Percentiles rank a stretch among this genome's conserved stretches.
phyloP scores from a whole-genome alignment of 2,888 invertebrate genomes.

The Epiblema foenella region DNA sequence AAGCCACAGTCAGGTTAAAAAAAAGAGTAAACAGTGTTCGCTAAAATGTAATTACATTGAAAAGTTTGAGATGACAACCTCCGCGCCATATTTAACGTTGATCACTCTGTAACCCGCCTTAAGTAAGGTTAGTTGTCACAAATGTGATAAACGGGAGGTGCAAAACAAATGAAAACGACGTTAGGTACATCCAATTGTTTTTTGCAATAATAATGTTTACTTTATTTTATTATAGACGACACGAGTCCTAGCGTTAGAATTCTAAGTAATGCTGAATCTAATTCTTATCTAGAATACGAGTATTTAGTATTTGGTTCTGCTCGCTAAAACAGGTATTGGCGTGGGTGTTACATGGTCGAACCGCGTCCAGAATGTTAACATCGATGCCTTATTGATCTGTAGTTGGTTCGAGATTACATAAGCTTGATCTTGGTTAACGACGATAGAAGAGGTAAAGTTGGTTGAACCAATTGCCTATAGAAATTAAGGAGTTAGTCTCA shows the following conservation, averaged over 20 bases:
- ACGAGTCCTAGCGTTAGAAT: not conserved
- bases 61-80: too few relatives aligned
- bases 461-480: not conserved
- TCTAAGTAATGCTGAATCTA: conserved; percentile 18
- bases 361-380: conserved; percentile 28
- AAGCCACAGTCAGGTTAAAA: too few relatives aligned
- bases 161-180: too few relatives aligned
- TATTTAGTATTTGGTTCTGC: conserved; percentile 38
- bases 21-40: too few relatives aligned
- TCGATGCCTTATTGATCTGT: conserved; percentile 28
- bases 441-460: not conserved
- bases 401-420: conserved; percentile 4
- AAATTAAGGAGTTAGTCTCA: not conserved
- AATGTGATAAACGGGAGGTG: too few relatives aligned
- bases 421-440: not conserved
- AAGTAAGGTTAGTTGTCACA: too few relatives aligned
- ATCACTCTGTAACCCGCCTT: too few relatives aligned
- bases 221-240: not conserved
- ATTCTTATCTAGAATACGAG: conserved; percentile 29
- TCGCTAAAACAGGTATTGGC: conserved; percentile 38
- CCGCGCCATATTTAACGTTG: too few relatives aligned
- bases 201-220: not conserved
- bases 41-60: too few relatives aligned
- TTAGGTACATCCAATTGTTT: too few relatives aligned
- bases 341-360: conserved; percentile 48